Conservation (phyloP, 2,113 vertebrate species). For the Nymphicus hollandicus region DNA sequence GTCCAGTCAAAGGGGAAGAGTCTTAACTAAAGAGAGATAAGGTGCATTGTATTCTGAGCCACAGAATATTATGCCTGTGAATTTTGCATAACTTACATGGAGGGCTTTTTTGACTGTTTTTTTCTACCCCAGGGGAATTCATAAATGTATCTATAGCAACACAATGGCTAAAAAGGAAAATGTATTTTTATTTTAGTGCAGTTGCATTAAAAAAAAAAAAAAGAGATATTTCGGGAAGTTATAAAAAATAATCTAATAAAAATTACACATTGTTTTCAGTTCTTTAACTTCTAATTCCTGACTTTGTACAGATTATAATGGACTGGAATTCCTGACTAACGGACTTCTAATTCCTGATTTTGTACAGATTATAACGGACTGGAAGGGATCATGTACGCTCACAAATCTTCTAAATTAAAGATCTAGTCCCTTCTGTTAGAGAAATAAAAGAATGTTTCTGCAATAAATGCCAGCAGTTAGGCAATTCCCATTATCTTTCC, state of each 20-base stretch:
- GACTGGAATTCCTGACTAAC: too few relatives aligned
- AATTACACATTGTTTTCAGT: not conserved
- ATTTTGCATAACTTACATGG: not conserved
- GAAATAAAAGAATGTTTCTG: not conserved
- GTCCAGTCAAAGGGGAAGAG: not conserved
- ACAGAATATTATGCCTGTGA: not conserved
- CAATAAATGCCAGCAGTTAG: not conserved
- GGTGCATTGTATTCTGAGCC: not conserved
- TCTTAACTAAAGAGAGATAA: not conserved
- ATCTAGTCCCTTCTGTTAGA: not conserved
- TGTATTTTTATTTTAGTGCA: not conserved
- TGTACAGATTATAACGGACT: not conserved
- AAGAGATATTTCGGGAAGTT: not conserved
- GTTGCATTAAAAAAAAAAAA: not conserved
- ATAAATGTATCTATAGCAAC: not conserved
- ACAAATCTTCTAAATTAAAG: not conserved
- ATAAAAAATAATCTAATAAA: not conserved
- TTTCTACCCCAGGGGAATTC: not conserved
- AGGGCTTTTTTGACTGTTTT: not conserved
- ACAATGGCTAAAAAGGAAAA: not conserved
- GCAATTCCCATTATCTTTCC: not conserved
- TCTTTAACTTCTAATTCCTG: not conserved
- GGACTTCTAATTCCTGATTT: not conserved
- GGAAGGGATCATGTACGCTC: not conserved
- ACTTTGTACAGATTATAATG: not conserved